Evolutionary conservation across 1,140 invertebrate species (phyloP).

Genomic region (Hyposmocoma kahamanoa): DNA sequence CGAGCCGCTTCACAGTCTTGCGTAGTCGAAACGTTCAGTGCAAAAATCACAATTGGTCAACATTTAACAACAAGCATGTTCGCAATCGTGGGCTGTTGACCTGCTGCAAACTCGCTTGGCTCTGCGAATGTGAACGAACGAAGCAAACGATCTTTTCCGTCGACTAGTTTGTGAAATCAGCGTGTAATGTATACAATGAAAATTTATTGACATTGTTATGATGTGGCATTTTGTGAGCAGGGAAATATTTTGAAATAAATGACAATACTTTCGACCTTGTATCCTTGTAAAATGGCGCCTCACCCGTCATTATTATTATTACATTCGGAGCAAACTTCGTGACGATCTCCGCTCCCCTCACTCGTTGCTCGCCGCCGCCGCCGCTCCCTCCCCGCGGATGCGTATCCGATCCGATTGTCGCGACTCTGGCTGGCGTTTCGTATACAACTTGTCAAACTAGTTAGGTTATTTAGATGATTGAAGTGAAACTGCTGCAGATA

Average conservation of each 20-base stretch:
- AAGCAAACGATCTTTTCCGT: conserved; percentile 22
- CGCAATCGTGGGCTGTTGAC: conserved; percentile 62
- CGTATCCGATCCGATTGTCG: conserved; percentile 67
- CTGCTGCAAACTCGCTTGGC: conserved; percentile 30
- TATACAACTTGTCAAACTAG: conserved; percentile 72
- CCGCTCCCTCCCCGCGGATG: conserved; percentile 64
- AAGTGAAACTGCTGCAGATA: conserved; percentile 38
- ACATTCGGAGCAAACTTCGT: conserved; percentile 71
- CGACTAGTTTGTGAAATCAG: neutral
- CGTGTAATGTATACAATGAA: neutral
- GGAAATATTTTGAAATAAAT: conserved; percentile 37
- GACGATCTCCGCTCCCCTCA: conserved; percentile 66
- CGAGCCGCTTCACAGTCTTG: neutral
- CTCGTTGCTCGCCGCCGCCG: too few relatives aligned
- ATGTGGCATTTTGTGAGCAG: conserved; percentile 8
- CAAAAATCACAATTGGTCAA: conserved; percentile 35
- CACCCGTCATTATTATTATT: conserved; percentile 70
- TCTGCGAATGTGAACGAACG: conserved; percentile 23
- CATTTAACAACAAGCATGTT: conserved; percentile 31
- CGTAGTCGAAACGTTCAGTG: conserved; percentile 17
- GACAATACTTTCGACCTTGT: conserved; percentile 66
- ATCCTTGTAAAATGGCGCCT: conserved; percentile 73
- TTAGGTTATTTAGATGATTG: conserved; percentile 62
- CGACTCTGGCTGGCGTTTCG: conserved; percentile 50
- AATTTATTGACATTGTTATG: neutral